Evolutionary conservation across 2,888 invertebrate species (phyloP).

Genomic region (Helicoverpa assulta): DNA sequence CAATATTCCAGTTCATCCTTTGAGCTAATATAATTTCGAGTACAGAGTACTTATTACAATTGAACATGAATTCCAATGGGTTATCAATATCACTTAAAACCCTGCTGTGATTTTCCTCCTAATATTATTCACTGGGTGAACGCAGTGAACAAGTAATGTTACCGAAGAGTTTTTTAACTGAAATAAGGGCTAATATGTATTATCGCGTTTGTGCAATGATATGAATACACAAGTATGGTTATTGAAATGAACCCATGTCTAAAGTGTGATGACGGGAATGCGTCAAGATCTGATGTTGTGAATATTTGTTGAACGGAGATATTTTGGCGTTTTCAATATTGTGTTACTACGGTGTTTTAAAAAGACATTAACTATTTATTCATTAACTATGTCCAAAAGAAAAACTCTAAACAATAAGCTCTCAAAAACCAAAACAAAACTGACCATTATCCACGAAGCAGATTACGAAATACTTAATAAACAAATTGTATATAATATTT

Average conservation of each 20-base stretch:
- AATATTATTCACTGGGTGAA: constrained; percentile 38
- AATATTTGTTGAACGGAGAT: neutral
- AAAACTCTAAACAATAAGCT: neutral
- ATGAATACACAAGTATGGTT: neutral
- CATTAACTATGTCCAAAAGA: too few species aligned
- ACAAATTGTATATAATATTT: constrained; percentile 50
- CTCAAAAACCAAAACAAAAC: constrained; percentile 31
- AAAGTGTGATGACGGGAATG: constrained; percentile 7
- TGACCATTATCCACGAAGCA: constrained; percentile 26
- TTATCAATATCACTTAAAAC: constrained; percentile 20
- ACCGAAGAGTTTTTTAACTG: neutral
- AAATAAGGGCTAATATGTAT: neutral
- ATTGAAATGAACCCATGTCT: constrained; percentile 19
- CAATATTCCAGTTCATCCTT: too few species aligned
- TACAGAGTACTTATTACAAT: neutral
- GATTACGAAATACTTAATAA: constrained; percentile 46
- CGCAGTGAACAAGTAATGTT: neutral
- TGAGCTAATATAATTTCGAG: too few species aligned
- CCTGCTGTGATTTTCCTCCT: neutral
- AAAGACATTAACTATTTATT: too few species aligned
- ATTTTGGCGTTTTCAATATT: too few species aligned
- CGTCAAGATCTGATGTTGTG: neutral
- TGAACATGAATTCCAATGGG: constrained; percentile 5
- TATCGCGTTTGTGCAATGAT: neutral
- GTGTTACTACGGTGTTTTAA: too few species aligned